These are phyloP conservation scores for Apotomis turbidana DNA, from an alignment of 2,888 invertebrate species.

Conservation along the genomic window DNA sequence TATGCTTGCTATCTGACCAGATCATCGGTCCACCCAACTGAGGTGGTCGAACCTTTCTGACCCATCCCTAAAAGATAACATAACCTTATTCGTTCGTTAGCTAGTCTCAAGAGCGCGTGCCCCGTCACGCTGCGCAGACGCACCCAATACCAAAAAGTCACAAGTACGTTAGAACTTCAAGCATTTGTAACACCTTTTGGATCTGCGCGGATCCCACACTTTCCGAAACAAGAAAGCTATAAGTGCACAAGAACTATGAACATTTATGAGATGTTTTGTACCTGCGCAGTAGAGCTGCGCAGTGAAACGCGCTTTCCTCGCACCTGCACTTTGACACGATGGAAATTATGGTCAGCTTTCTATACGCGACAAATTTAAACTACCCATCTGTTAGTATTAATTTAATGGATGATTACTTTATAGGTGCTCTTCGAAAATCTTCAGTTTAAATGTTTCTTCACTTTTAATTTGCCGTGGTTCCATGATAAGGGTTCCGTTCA, in stretches of 20 bases:
- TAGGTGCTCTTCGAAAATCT: no score
- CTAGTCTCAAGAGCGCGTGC: conserved; percentile 2
- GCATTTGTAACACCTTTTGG: background rate
- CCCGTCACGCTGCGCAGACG: conserved; percentile 1
- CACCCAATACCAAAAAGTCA: background rate
- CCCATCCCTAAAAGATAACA: background rate
- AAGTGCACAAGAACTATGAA: background rate
- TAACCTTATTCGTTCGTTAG: conserved; percentile 10
- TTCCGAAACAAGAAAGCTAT: background rate
- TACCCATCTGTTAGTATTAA: background rate
- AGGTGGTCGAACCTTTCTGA: no score
- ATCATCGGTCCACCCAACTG: no score
- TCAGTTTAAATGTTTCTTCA: no score
- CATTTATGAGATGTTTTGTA: background rate
- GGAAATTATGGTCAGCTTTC: conserved; percentile 29
- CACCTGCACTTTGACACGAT: conserved; percentile 67
- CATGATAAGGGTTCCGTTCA: no score
- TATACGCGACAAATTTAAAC: conserved; percentile 14
- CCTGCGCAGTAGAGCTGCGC: conserved; percentile 45
- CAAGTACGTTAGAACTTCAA: background rate
- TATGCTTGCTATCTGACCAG: no score
- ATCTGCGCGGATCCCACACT: background rate
- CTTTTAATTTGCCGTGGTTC: no score
- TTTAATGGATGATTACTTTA: background rate
- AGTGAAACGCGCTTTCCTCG: conserved; percentile 70